Conservation (phyloP, 2,888 invertebrate species). For the Leucozona laternaria region DNA sequence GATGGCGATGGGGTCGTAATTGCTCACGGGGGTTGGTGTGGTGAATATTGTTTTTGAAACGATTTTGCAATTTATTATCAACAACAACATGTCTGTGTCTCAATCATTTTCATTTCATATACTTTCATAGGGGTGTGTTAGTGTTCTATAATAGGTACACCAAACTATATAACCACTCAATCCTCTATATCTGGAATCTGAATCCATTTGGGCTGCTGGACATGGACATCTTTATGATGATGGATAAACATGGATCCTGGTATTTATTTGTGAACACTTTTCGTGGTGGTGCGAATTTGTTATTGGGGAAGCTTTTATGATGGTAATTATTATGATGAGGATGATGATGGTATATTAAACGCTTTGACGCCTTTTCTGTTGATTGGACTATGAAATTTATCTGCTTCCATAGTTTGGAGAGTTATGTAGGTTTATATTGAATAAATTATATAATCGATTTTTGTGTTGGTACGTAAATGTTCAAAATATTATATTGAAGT, state of each 20-base stretch:
- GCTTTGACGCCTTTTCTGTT: constrained; percentile 73
- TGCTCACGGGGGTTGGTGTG: constrained; percentile 23
- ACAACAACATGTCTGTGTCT: constrained; percentile 28
- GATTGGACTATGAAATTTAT: constrained; percentile 73
- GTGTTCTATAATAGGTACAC: no score
- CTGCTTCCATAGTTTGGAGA: constrained; percentile 3
- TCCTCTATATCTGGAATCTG: constrained; percentile 9
- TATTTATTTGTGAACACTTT: constrained; percentile 46
- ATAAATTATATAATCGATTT: neutral
- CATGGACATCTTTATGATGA: constrained; percentile 52
- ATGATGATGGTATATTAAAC: constrained; percentile 70
- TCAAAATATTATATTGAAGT: neutral
- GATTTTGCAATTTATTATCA: constrained; percentile 49
- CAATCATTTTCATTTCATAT: constrained; percentile 25
- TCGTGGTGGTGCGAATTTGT: constrained; percentile 37
- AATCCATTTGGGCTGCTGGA: constrained; percentile 35
- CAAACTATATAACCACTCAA: no score
- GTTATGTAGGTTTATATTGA: neutral
- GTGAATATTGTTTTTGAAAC: constrained; percentile 64
- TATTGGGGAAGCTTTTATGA: constrained; percentile 60
- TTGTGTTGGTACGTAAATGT: neutral
- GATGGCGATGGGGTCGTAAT: constrained; percentile 54
- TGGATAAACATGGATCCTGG: constrained; percentile 25
- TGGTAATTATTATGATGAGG: constrained; percentile 29
- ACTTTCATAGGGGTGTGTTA: constrained; percentile 3